phyloP scores from a whole-genome alignment of 92 coral and sea anemone species.

The Phenganax marumi region DNA sequence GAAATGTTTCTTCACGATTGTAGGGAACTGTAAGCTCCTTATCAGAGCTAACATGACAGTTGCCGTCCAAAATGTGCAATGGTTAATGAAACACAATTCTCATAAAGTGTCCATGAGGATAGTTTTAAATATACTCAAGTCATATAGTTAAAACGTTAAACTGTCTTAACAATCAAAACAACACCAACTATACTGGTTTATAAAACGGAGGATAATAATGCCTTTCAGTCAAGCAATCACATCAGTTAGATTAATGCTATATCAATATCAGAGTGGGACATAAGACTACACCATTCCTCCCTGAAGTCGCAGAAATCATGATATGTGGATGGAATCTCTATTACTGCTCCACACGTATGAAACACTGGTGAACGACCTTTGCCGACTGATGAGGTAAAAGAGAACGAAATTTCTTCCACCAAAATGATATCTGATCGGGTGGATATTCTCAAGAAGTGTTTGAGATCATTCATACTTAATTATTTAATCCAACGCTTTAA shows the following conservation, averaged over 20 bases:
- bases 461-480: conserved; percentile 25
- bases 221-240: not conserved
- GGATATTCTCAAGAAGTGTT: conserved; percentile 29
- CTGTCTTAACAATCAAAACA: conserved; percentile 4
- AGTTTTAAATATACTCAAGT: not conserved
- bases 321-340: conserved; percentile 35
- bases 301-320: conserved; percentile 38
- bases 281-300: conserved; percentile 28
- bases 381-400: conserved; percentile 23
- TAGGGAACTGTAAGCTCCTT: not conserved
- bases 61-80: not conserved
- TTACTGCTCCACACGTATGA: conserved; percentile 24
- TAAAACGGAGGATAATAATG: not conserved
- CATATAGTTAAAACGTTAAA: not conserved
- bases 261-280: conserved; percentile 19
- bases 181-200: not conserved
- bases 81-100: too few relatives aligned
- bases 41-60: not conserved
- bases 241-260: conserved; percentile 10
- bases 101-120: not conserved
- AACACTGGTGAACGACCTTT: conserved; percentile 26
- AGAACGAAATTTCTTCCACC: conserved; percentile 3
- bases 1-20: not conserved
- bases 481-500: conserved; percentile 40
- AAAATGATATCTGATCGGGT: conserved; percentile 41